Base-by-base conservation (phyloP, 2,888 invertebrate genomes). In the Nephrocerus scutellatus region DNA sequence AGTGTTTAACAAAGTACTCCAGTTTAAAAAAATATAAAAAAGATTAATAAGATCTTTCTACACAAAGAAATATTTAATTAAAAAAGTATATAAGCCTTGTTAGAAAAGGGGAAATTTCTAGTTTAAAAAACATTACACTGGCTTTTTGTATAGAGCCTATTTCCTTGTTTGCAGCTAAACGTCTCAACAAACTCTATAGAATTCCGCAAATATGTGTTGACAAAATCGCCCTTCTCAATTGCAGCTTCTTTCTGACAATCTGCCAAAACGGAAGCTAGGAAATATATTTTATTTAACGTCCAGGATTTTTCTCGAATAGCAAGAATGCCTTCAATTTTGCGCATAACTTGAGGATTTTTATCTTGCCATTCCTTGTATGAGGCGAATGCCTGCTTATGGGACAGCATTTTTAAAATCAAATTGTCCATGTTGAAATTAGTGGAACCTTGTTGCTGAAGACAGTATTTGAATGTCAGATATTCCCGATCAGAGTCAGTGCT, bases 401-500 rank as follows among this genome's bases (percentile, higher is more conserved):
- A 60, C 43, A 66, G 35, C 14, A 57, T 22, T 18, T 47, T 52
- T 13, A 62, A 36, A 15, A 65, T 41, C 37, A 64, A 43, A 30
- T 62, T 60, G 39, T 66, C 57, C 9, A 51, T 23, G 46, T 56
- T 53, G 21, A 33, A 49, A 21, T 43, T 49, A 8, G 43, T 20
- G 9, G 28, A 10, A 35, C 8, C 3, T 20, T 24, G 16, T 12
- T 39, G 40, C 25, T 48, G 48, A 5, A 55, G 41, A 36, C 64
- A 64, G 16, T 48, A 46, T n/a, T 55, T 47, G 4, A 63, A 56
- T 16, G 36, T 39, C 6, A 39, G 46, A 43, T 60, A 64, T 9
- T 56, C 51, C 5, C 48, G 49, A n/a, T 64, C 66, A 2, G 66
- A 65, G 37, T 64, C 66, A 30, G 47, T 56, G 40, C 64, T 65